Evolutionary conservation across 2,797 vertebrate species (phyloP).

Genomic region (Furcifer pardalis): DNA sequence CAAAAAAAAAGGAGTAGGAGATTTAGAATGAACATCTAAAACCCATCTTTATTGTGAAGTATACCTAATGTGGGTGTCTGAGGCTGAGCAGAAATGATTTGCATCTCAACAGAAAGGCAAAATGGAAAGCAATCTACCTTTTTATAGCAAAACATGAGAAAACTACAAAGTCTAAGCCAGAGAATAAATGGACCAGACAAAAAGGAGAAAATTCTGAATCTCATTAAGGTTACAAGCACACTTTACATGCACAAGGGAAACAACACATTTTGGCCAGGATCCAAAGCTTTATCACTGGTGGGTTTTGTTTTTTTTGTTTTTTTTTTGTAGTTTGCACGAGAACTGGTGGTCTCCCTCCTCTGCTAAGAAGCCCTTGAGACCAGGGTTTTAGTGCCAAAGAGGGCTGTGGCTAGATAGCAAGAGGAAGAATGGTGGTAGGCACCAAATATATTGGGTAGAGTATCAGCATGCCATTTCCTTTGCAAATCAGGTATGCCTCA

Average conservation of each 20-base stretch:
- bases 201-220: too few species aligned
- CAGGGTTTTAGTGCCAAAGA: too few species aligned
- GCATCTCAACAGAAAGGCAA: background rate
- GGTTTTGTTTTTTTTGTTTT: too few species aligned
- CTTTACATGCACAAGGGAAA: too few species aligned
- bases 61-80: background rate
- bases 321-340: too few species aligned
- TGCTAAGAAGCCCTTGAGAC: too few species aligned
- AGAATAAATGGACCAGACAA: background rate
- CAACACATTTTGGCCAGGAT: too few species aligned
- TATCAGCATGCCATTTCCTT: background rate
- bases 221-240: too few species aligned
- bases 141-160: background rate
- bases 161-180: background rate
- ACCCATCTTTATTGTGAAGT: background rate
- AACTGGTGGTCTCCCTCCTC: too few species aligned
- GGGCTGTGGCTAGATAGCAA: too few species aligned
- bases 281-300: too few species aligned
- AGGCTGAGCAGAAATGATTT: background rate
- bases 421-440: too few species aligned
- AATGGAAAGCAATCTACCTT: background rate
- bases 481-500: background rate
- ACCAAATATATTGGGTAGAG: background rate
- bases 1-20: background rate
- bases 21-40: background rate